Base-by-base conservation (phyloP, 2,113 vertebrate species). In the Spermophilus dauricus region DNA sequence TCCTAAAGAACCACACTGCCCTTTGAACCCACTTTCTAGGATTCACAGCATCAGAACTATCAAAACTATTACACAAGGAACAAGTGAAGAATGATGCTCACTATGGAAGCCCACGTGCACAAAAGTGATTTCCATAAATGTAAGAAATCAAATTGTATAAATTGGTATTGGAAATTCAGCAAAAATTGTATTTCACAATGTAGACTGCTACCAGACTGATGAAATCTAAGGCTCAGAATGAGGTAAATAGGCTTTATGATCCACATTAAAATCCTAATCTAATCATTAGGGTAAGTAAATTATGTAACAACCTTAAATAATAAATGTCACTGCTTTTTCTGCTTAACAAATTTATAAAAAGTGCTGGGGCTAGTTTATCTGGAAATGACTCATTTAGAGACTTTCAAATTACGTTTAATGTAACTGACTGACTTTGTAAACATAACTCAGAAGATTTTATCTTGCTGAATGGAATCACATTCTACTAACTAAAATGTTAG, bases 211-310 rank as follows among this genome's bases (percentile, higher is more conserved):
- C 6, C 6, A 93, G 82, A 51, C 56, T 42, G n/a, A 51, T 89
- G 39, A 86, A 80, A 8, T 83, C 51, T 86, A 73, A 89, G 76
- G 32, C 83, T 95, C 67, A 69, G 28, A 76, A 73, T 81, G 75
- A 92, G 80, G 78, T 48, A 45, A 96, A 91, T 11, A 90, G 63
- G 76, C 91, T 85, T 96, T 91, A 70, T 39, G 37, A 89, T 89
- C 58, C 75, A 92, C 8, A 73, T 89, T 92, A 83, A 80, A 88
- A 95, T 37, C 14, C 84, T 67, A 51, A 67, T 56, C 22, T 78
- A 87, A 76, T 75, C 34, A 65, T 34, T 12, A 86, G 20, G 16
- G 20, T 32, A 93, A 78, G 30, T 85, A 80, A 85, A 53, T 85
- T 87, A 81, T 58, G 24, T 24, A 75, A 72, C 6, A 20, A n/a